Evolutionary conservation across 1,140 invertebrate genomes (phyloP).

Genomic region (Psix sp.): DNA sequence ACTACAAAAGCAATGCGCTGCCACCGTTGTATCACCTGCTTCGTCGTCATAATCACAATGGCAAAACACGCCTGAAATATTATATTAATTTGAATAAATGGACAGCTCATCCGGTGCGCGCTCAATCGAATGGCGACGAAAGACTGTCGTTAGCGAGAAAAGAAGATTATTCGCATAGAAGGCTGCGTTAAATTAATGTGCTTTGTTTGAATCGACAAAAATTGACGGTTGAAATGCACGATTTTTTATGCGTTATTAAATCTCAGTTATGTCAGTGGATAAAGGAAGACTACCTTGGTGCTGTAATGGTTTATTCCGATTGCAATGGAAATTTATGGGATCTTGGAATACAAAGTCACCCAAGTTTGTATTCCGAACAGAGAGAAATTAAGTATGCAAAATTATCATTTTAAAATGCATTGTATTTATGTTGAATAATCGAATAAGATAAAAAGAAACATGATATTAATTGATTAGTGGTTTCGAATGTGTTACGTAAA

Average conservation of each 20-base stretch:
- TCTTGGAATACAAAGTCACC: no score
- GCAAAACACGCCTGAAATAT: slow-evolving; percentile 57
- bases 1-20: slow-evolving; percentile 64
- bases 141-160: slow-evolving; percentile 44
- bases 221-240: slow-evolving; percentile 23
- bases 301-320: no score
- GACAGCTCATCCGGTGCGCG: slow-evolving; percentile 52
- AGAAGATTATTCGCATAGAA: slow-evolving; percentile 42
- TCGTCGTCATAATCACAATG: slow-evolving; percentile 57
- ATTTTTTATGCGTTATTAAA: slow-evolving; percentile 45
- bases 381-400: no score
- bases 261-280: slow-evolving; percentile 33
- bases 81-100: slow-evolving; percentile 62
- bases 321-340: no score
- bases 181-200: slow-evolving; percentile 28
- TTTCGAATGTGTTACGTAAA: no score
- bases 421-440: no score
- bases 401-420: no score
- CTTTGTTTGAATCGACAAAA: slow-evolving; percentile 17
- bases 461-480: no score
- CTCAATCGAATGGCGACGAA: slow-evolving; percentile 51
- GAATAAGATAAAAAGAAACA: no score
- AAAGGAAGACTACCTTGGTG: slow-evolving; percentile 22
- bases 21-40: slow-evolving; percentile 64
- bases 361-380: no score